A percentile compares a stretch with the other conserved stretches of the same genome.
Conservation (phyloP, 2,113 vertebrate species). For the Protobothrops flavoviridis region DNA sequence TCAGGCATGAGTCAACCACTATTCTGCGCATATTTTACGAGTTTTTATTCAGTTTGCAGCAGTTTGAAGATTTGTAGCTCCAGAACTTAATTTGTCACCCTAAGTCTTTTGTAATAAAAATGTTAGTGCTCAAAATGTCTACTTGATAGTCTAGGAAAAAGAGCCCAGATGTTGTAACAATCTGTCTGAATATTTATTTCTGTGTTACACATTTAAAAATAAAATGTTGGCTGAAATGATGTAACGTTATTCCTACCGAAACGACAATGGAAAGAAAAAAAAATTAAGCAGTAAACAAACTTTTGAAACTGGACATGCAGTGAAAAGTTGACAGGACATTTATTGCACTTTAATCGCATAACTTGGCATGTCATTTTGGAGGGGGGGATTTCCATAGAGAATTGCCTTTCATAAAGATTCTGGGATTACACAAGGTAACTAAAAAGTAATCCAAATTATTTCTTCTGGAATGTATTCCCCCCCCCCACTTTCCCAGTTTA, state of each 20-base stretch:
- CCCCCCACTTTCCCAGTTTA: background rate
- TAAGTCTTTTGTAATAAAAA: background rate
- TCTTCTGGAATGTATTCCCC: background rate
- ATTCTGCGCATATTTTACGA: background rate
- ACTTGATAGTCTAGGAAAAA: background rate
- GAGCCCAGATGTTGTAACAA: background rate
- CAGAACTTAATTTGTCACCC: background rate
- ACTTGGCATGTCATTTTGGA: background rate
- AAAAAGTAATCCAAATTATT: background rate
- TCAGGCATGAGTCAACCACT: background rate
- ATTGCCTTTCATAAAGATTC: background rate
- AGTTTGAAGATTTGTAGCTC: background rate
- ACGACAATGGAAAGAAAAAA: background rate
- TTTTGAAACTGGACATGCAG: background rate
- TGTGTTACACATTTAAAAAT: background rate
- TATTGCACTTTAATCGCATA: background rate
- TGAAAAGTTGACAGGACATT: background rate
- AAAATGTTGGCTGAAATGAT: background rate
- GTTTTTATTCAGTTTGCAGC: background rate
- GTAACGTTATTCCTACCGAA: background rate
- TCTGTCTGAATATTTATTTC: background rate
- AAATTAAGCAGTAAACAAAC: background rate
- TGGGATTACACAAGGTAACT: background rate
- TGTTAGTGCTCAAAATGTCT: background rate
- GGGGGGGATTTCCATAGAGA: background rate